Base-by-base conservation (phyloP, 2,888 invertebrate genomes). In the Drepana falcataria region DNA sequence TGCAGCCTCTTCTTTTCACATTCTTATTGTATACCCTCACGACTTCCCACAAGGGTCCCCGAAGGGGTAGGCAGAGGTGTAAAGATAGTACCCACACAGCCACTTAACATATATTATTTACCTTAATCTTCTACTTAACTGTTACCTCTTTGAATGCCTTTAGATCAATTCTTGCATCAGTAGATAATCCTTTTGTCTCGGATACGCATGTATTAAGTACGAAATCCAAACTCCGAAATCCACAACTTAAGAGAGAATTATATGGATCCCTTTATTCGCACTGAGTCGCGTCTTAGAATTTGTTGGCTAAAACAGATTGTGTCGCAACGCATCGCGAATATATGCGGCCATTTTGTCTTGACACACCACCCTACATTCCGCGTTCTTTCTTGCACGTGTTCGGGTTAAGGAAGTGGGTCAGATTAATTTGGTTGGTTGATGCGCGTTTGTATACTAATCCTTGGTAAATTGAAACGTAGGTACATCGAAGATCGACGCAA, bases 401-500 rank as follows among this genome's bases (percentile, higher is more conserved):
- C 33, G 6, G 7, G 33, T 34, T 33, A 6, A 41, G 48, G 34
- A 48, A 55, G 55, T 52, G 54, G 63, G 48, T 65, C 62, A 59
- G n/a, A 34, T 51, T 53, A 56, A 44, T 35, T 52, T 71, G 69
- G 71, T 55, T 49, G 52, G 48, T 55, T 58, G 57, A 57, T 57
- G 60, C 59, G 64, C 58, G 59, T 59, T 57, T 64, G 64, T 59
- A 62, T 59, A 69, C 72, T 73, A 76, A 79, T 77, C 76, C 72
- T 60, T 63, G 55, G 73, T 74, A 77, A 79, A 81, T 78, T 78
- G 76, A 77, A 78, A 76, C 70, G 69, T 21, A 21, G 21, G 21
- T 73, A 71, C 68, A 68, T 68, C 60, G 59, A 69, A 69, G 66
- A 65, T 68, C 63, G 65, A 60, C 61, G 64, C 62, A 69, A 64